Evolutionary conservation across 2,888 invertebrate genomes (phyloP).

Genomic region (Rhopalosiphum nymphaeae): DNA sequence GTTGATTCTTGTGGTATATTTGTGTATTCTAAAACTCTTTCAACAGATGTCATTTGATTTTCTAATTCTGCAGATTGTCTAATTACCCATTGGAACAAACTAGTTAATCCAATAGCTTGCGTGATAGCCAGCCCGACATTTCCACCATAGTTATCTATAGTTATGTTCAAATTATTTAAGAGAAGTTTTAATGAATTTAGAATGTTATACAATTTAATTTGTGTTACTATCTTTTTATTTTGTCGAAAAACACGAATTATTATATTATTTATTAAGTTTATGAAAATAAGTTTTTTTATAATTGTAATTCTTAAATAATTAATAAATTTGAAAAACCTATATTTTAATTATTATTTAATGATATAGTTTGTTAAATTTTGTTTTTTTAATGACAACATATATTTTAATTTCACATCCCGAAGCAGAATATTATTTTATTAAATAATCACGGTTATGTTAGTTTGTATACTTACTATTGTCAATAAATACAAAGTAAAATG

Average conservation of each 20-base stretch:
- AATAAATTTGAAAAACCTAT: no score
- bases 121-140: conserved; percentile 85
- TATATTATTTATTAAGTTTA: no score
- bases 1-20: conserved; percentile 75
- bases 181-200: not conserved
- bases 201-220: not conserved
- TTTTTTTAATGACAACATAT: not conserved
- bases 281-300: no score
- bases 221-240: no score
- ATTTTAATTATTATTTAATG: no score
- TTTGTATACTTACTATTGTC: not conserved
- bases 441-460: not conserved
- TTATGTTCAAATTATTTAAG: not conserved
- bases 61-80: conserved; percentile 90
- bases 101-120: conserved; percentile 83
- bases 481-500: not conserved
- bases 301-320: no score
- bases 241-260: no score
- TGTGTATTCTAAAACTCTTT: conserved; percentile 87
- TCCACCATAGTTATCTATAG: conserved; percentile 73
- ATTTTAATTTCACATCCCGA: not conserved
- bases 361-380: not conserved
- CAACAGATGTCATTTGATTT: conserved; percentile 91
- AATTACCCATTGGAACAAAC: conserved; percentile 91
- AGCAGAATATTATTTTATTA: not conserved